Evolutionary conservation across 2,888 invertebrate species (phyloP).

Genomic region (Marasmarcha lunaedactyla): DNA sequence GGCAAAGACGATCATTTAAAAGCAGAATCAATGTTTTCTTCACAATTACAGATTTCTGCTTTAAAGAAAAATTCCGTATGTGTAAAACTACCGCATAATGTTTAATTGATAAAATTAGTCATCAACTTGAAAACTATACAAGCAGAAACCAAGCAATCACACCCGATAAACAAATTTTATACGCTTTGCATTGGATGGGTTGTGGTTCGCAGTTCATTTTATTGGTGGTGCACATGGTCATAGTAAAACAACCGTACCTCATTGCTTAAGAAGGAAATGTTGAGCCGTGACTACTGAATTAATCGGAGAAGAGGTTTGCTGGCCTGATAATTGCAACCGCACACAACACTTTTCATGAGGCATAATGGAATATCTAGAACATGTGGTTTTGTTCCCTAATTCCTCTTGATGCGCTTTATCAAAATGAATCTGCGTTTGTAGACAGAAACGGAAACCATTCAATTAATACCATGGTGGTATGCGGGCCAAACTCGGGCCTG

Average conservation of each 20-base stretch:
- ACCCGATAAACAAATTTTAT: slow-evolving; percentile 6
- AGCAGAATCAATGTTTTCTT: slow-evolving; percentile 8
- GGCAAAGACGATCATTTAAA: slow-evolving; percentile 7
- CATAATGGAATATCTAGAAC: slow-evolving; percentile 3
- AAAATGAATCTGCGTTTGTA: slow-evolving; percentile 9
- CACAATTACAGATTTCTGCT: slow-evolving; percentile 2
- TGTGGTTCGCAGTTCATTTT: slow-evolving; percentile 3
- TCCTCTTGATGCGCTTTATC: slow-evolving; percentile 5
- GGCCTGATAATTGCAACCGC: slow-evolving; percentile 8
- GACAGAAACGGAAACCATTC: slow-evolving; percentile 11
- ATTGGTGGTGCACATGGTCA: slow-evolving; percentile 4
- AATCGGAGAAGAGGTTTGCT: slow-evolving; percentile 9
- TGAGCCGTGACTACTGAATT: slow-evolving; percentile 6
- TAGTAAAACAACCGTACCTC: slow-evolving; percentile 3
- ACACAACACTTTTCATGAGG: slow-evolving; percentile 6
- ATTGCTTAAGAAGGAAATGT: slow-evolving; percentile 6
- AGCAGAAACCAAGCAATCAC: slow-evolving; percentile 1
- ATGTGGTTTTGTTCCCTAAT: slow-evolving; percentile 5
- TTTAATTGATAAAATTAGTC: slow-evolving; percentile 1
- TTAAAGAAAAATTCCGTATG: not conserved
- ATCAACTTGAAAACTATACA: slow-evolving; percentile 1
- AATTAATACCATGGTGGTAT: slow-evolving; percentile 10
- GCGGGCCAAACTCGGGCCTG: slow-evolving; percentile 10
- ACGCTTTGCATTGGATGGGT: slow-evolving; percentile 5
- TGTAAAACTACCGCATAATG: not conserved